Conservation (phyloP, 1,140 invertebrate genomes). For the Formica exsecta region DNA sequence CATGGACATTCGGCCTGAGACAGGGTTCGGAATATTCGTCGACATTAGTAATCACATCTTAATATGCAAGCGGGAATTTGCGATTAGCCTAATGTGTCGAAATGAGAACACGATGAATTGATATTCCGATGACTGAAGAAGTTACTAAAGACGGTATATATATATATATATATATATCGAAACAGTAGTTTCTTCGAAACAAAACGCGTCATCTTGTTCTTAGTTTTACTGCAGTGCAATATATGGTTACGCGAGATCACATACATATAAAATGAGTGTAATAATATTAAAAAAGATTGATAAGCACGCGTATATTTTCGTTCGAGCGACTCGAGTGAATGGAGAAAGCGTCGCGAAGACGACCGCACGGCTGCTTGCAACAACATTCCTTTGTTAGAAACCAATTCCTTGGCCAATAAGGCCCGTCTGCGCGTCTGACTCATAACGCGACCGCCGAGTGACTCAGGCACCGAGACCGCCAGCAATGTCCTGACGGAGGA, state of each 20-base stretch:
- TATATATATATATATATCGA: too few species aligned
- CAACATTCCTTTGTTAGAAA: constrained; percentile 84
- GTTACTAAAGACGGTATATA: not conserved
- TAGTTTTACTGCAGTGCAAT: not conserved
- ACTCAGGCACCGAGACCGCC: constrained; percentile 81
- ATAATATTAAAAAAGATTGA: not conserved
- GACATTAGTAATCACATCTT: constrained; percentile 39
- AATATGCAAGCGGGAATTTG: not conserved
- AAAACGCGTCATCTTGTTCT: not conserved
- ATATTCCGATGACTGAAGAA: not conserved
- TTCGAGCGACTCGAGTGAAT: not conserved
- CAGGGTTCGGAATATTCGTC: constrained; percentile 14
- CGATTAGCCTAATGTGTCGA: not conserved
- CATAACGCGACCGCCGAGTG: constrained; percentile 77
- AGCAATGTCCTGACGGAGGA: constrained; percentile 78
- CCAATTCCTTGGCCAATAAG: constrained; percentile 78
- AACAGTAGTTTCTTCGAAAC: not conserved
- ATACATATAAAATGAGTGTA: not conserved
- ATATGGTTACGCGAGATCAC: not conserved
- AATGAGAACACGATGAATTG: not conserved
- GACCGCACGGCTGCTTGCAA: constrained; percentile 53
- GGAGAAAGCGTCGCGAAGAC: constrained; percentile 22
- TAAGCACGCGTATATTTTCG: not conserved
- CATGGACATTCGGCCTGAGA: constrained; percentile 34
- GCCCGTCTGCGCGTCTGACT: constrained; percentile 76